A percentile compares a stretch with the other conserved stretches of the same genome.
These are phyloP conservation scores for Perccottus glenii DNA, from an alignment of 2,113 vertebrate species.

Conservation along the genomic window DNA sequence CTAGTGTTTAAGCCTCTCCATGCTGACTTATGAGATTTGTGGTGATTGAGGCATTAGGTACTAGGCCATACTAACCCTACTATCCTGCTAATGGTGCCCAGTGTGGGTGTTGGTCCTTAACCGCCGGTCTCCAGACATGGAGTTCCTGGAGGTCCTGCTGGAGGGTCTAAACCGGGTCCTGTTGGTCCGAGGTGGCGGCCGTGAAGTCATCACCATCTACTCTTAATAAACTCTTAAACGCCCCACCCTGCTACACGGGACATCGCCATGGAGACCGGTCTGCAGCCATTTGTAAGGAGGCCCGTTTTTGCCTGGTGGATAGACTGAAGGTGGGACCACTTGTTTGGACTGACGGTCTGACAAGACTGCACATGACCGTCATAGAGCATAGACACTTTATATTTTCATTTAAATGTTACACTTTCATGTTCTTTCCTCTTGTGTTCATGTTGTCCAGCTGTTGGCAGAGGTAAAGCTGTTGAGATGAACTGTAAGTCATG, in stretches of 20 bases:
- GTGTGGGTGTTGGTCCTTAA: constrained; percentile 65
- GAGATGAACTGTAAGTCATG: constrained; percentile 18
- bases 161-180: constrained; percentile 93
- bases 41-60: too few species aligned
- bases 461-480: constrained; percentile 30
- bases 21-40: too few species aligned
- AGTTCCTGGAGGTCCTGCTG: constrained; percentile 94
- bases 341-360: constrained; percentile 40
- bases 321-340: constrained; percentile 45
- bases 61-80: too few species aligned
- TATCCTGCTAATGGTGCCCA: too few species aligned
- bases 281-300: constrained; percentile 38
- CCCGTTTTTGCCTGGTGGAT: constrained; percentile 20
- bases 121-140: constrained; percentile 85
- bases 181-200: constrained; percentile 91
- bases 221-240: constrained; percentile 77
- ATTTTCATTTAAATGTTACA: constrained; percentile 55
- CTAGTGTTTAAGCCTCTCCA: too few species aligned
- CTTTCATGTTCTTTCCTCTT: constrained; percentile 44
- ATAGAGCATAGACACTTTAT: constrained; percentile 72
- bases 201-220: constrained; percentile 97
- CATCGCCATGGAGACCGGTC: constrained; percentile 40
- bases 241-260: constrained; percentile 39
- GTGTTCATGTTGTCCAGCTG: constrained; percentile 44
- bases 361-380: constrained; percentile 23